Evolutionary conservation across 2,113 vertebrate species (phyloP).

Genomic region (Cyanoramphus novaezelandiae): DNA sequence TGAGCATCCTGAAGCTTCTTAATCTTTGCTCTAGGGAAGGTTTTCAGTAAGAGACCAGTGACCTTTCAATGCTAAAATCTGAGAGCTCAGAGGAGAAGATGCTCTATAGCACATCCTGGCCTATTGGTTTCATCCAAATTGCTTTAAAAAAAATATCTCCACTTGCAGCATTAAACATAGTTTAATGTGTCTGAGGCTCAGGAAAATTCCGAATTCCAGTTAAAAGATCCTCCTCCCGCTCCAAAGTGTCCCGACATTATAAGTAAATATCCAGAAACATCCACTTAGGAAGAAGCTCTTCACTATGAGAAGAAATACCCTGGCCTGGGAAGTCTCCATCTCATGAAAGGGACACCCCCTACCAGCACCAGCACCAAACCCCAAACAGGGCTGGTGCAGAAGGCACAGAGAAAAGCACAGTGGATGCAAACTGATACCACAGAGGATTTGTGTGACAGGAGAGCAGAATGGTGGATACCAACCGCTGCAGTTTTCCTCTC

Average conservation of each 20-base stretch:
- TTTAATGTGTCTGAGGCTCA: background rate
- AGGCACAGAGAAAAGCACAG: background rate
- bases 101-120: background rate
- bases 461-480: accelerated
- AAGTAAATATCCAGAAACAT: background rate
- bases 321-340: background rate
- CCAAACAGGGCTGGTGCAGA: background rate
- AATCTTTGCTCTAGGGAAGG: background rate
- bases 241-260: accelerated
- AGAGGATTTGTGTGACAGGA: accelerated
- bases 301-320: background rate
- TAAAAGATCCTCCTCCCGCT: background rate
- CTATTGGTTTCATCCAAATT: background rate
- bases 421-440: accelerated
- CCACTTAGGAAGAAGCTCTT: background rate
- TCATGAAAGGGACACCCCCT: background rate
- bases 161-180: background rate
- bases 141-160: background rate
- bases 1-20: background rate
- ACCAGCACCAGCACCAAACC: background rate
- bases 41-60: background rate
- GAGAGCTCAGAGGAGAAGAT: background rate
- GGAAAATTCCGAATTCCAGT: background rate
- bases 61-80: background rate
- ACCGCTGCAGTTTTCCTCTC: background rate